Evolutionary conservation across 2,888 invertebrate genomes (phyloP), one percentile per base, ranked within the genome.

Genomic region (Euclidia mi): DNA sequence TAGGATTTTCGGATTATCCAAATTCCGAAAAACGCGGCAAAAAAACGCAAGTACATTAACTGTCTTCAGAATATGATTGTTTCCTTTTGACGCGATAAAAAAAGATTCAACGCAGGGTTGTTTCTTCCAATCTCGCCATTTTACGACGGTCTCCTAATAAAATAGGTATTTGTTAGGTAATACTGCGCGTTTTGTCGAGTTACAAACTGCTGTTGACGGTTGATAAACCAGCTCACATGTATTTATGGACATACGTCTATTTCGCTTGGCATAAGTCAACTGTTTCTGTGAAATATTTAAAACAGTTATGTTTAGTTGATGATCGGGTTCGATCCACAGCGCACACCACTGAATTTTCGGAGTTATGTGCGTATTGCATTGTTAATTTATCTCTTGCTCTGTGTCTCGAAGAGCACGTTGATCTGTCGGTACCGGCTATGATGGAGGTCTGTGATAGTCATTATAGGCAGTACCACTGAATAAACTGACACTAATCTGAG

Each of bases 71-170:
- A 35, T 29, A 68, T 71, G 71, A 71, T 71, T 71, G 62, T 59
- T 55, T 42, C 17, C 17, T 52, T 67, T 46, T 70, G 53, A 56
- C 37, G 59, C 57, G 71, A 65, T 63, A 72, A 73, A 70, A 76
- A 63, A 59, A 67, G 53, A 65, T 73, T 67, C 52, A 41, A 56
- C 60, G 48, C 67, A 62, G 56, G 55, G 48, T 40, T 38, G 45
- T 70, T 63, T 55, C 56, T 66, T 59, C 60, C 74, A 68, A 62
- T 65, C 65, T 59, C 64, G 32, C 48, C 42, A 45, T 64, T 76
- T 79, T 79, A 78, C 45, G 75, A 76, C 68, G 79, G 79, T 75
- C 73, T 71, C 68, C 60, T 75, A 65, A 72, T 75, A 72, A 69
- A 73, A 61, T 61, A 59, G 57, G 57, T 64, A 69, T 69, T 72